phyloP scores from a whole-genome alignment of 2,113 vertebrate genomes.

The Redunca redunca region DNA sequence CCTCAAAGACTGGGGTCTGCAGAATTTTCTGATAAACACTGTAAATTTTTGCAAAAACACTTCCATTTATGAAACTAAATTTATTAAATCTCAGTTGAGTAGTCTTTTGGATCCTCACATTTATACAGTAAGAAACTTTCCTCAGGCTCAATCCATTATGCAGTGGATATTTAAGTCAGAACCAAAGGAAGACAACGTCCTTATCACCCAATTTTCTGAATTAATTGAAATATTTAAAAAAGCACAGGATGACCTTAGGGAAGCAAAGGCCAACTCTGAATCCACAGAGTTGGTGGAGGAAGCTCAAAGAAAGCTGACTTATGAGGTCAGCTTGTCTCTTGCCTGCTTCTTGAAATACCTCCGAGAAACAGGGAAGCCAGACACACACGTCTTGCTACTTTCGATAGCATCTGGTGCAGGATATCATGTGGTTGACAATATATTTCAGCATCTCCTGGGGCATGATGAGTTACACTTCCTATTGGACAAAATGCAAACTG shows the following conservation, averaged over 20 bases:
- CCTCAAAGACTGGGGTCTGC: conserved; percentile 66
- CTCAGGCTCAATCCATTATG: conserved; percentile 27
- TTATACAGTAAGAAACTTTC: too few relatives aligned
- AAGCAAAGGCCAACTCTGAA: neutral
- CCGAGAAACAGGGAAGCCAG: too few relatives aligned
- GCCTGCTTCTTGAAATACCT: conserved; percentile 40
- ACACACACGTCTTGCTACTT: too few relatives aligned
- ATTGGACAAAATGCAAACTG: too few relatives aligned
- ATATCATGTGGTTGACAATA: too few relatives aligned
- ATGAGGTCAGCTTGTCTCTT: neutral
- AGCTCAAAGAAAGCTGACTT: conserved; percentile 61
- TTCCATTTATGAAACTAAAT: neutral
- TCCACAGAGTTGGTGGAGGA: neutral
- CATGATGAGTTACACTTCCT: too few relatives aligned
- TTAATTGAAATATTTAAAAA: conserved; percentile 59
- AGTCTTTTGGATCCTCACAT: too few relatives aligned
- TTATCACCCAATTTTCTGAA: conserved; percentile 43
- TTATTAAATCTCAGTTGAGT: too few relatives aligned
- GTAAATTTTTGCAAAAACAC: conserved; percentile 35
- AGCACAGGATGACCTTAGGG: conserved; percentile 28
- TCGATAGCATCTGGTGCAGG: too few relatives aligned
- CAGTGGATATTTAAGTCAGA: conserved; percentile 64
- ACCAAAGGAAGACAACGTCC: neutral
- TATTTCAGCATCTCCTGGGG: too few relatives aligned
- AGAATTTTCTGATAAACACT: conserved; percentile 64